phyloP scores from a whole-genome alignment of 2,888 invertebrate species.

The Drosophila suboccidentalis region DNA sequence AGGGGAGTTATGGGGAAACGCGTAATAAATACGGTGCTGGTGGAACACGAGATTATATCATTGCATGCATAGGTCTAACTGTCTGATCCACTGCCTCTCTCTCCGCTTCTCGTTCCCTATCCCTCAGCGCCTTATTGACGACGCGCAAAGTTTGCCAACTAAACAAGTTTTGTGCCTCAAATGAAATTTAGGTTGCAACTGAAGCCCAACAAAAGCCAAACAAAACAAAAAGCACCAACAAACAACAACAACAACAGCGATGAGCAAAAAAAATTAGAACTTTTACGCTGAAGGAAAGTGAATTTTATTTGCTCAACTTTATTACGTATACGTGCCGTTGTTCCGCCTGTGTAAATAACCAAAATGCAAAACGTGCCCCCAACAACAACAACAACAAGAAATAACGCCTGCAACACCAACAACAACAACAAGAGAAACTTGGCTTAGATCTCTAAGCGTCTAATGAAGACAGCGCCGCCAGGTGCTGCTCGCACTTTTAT shows the following conservation, averaged over 20 bases:
- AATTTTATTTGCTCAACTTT: slow-evolving; percentile 82
- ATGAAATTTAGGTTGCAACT: slow-evolving; percentile 82
- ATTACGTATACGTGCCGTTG: slow-evolving; percentile 81
- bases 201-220: slow-evolving; percentile 79
- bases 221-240: slow-evolving; percentile 63
- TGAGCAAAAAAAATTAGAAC: slow-evolving; percentile 71
- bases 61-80: slow-evolving; percentile 71
- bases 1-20: slow-evolving; percentile 45
- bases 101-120: slow-evolving; percentile 23
- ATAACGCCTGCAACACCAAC: slow-evolving; percentile 6
- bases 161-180: slow-evolving; percentile 81
- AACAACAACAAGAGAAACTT: slow-evolving; percentile 20
- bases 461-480: slow-evolving; percentile 75
- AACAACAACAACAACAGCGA: slow-evolving; percentile 27
- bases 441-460: slow-evolving; percentile 50
- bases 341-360: slow-evolving; percentile 75
- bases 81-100: slow-evolving; percentile 54
- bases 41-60: slow-evolving; percentile 70
- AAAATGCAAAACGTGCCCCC: slow-evolving; percentile 73
- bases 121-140: slow-evolving; percentile 71
- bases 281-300: slow-evolving; percentile 77
- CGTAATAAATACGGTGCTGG: slow-evolving; percentile 63
- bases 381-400: background rate
- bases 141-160: slow-evolving; percentile 81
- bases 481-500: slow-evolving; percentile 74